Base-by-base conservation (phyloP, 2,113 vertebrate genomes). In the Rattus norvegicus region DNA sequence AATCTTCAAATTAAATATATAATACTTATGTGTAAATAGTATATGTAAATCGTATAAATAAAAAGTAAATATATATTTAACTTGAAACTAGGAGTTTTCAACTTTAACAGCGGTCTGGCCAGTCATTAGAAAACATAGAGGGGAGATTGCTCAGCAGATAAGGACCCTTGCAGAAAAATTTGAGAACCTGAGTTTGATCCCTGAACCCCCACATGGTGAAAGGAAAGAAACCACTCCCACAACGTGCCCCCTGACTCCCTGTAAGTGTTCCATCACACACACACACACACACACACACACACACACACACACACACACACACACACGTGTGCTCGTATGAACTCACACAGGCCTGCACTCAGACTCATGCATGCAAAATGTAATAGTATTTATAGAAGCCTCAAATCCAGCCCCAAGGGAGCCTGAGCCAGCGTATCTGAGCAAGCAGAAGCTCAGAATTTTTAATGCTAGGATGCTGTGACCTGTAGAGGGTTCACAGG, bases 61-160 rank as follows among this genome's bases (percentile, higher is more conserved):
- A n/a, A 73, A 24, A 24, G 26, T 13, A 76, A 12, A 26, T 76
- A 24, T n/a, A 5, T 56, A 79, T 81, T 91, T 76, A 49, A 84
- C 52, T 89, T 95, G 52, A 93, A 92, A 79, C 47, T n/a, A 65
- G 65, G 94, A 73, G 33, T 86, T 97, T 84, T 91, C 81, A 89
- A 52, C 22, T 86, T 91, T 83, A 86, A 85, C 54, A 73, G 76
- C 63, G 30, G 26, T 2, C 3, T 43, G 16, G 30, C 2, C 13
- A 91, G 39, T 47, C 12, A 72, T 67, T 83, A 30, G 20, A 22
- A 94, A 85, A 49, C 49, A 14, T 7, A 49, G 83, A 12, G 28
- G 22, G 39, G 9, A 4, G 28, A 49, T 49, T 11, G 28, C 5
- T 33, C 61, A 67, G 61, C 61, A 67, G 43, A 17, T 69, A 52